Conservation (phyloP, 2,888 invertebrate species). For the Archips crataeganus region DNA sequence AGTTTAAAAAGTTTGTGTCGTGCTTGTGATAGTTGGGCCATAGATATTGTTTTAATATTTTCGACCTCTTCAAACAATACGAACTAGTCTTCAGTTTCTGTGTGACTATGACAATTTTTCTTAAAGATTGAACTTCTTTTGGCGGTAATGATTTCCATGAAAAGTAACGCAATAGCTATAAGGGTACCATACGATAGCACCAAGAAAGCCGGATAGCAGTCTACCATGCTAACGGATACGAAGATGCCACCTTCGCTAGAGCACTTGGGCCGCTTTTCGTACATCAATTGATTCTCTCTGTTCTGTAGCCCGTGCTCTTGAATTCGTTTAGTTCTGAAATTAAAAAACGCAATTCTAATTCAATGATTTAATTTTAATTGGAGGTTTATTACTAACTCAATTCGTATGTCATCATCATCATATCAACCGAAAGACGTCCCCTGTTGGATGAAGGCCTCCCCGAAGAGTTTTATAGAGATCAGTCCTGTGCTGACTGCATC, state of each 20-base stretch:
- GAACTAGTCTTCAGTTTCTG: not conserved
- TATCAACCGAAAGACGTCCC: no score
- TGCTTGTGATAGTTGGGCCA: no score
- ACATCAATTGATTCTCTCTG: slow-evolving; percentile 85
- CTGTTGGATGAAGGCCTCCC: no score
- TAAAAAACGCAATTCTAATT: not conserved
- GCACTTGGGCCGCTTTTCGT: slow-evolving; percentile 88
- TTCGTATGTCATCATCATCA: no score
- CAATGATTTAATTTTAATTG: no score
- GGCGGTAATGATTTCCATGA: slow-evolving; percentile 60
- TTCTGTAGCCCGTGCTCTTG: slow-evolving; percentile 85
- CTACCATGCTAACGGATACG: slow-evolving; percentile 88
- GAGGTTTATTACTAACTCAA: no score
- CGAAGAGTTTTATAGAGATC: no score
- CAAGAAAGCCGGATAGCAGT: slow-evolving; percentile 82
- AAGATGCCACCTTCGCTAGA: slow-evolving; percentile 86
- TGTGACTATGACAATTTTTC: slow-evolving; percentile 45
- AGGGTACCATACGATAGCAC: slow-evolving; percentile 69
- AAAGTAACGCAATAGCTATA: slow-evolving; percentile 57
- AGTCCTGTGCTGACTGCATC: no score
- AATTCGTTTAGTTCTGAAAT: slow-evolving; percentile 70
- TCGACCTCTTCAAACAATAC: no score
- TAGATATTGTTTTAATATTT: no score
- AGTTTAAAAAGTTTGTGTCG: no score
- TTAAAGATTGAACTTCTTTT: slow-evolving; percentile 52